Base-by-base conservation (phyloP, 2,113 vertebrate genomes). In the mouse (Mus musculus) region DNA sequence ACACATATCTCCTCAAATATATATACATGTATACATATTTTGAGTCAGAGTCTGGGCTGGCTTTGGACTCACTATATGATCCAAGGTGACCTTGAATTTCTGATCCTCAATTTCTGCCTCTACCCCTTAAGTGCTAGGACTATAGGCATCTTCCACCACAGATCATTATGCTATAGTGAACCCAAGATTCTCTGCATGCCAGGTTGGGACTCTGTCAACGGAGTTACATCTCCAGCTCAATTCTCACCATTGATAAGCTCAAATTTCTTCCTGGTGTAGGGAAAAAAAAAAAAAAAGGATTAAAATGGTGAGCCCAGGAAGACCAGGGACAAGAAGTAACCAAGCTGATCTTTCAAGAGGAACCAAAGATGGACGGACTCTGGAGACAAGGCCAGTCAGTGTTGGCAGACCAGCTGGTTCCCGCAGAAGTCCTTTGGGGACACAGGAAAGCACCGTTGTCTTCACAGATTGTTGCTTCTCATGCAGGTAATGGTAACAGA, bases 221-320 rank as follows among this genome's bases (percentile, higher is more conserved):
- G n/a, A 76, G 39, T 17, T 61, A 61, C 26, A 61, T 61, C 56
- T 28, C n/a, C 42, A 75, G 54, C 54, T 30, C 71, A 59, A n/a
- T 10, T 17, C 5, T n/a, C 33, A 72, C 19, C 3, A 71, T n/a
- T 52, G 20, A 12, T 13, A 69, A 52, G 54, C 67, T 93, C 46
- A 81, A 8, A 89, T 91, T 78, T 95, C 63, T 91, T 93, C 82
- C 30, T 65, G 14, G 39, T 85, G 8, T 46, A 85, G 59, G 14
- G 10, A n/a, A 84, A 39, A 39, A 13, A 22, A 42, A 84, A 42
- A 33, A 17, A 39, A 65, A 28, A 30, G 61, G 16, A 30, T 46
- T 65, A 30, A 65, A 65, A 85, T 65, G 26, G 14, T 9, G 63
- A 33, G 82, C 9, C 39, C 26, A 30, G n/a, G 4, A 65, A 46